Evolutionary conservation across 2,797 vertebrate genomes (phyloP).

Genomic region (Neostethus bicornis): DNA sequence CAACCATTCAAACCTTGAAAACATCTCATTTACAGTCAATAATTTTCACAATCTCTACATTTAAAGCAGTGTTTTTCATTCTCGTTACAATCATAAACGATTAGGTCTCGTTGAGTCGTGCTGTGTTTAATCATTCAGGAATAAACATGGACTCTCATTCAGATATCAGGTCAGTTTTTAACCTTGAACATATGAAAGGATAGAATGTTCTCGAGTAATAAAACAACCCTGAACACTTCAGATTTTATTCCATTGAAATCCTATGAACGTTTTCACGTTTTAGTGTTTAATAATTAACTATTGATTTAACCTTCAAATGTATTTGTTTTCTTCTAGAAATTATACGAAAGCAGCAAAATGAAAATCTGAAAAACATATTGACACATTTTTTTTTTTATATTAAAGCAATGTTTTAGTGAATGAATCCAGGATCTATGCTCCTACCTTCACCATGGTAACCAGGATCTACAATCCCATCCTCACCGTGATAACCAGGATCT

Average conservation of each 20-base stretch:
- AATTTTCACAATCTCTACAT: background rate
- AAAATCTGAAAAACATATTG: conserved; percentile 47
- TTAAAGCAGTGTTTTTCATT: conserved; percentile 10
- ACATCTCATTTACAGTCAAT: background rate
- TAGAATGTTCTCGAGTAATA: background rate
- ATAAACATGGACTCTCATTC: background rate
- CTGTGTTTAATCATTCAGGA: conserved; percentile 21
- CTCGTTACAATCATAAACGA: conserved; percentile 15
- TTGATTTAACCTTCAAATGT: conserved; percentile 65
- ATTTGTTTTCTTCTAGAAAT: conserved; percentile 55
- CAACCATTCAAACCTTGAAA: background rate
- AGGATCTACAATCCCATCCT: too few relatives aligned
- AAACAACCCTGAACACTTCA: background rate
- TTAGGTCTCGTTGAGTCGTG: conserved; percentile 40
- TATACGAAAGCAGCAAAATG: conserved; percentile 31
- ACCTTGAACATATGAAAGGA: conserved; percentile 21
- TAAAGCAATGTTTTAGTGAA: conserved; percentile 40
- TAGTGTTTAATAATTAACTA: conserved; percentile 73
- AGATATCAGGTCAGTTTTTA: conserved; percentile 17
- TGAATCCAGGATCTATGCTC: too few relatives aligned
- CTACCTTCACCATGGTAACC: too few relatives aligned
- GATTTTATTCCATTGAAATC: conserved; percentile 10
- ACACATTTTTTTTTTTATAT: conserved; percentile 36
- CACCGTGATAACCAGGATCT: too few relatives aligned
- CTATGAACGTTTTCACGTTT: conserved; percentile 69